Evolutionary conservation across 2,888 invertebrate genomes (phyloP).

Genomic region (Patella ulyssiponensis): DNA sequence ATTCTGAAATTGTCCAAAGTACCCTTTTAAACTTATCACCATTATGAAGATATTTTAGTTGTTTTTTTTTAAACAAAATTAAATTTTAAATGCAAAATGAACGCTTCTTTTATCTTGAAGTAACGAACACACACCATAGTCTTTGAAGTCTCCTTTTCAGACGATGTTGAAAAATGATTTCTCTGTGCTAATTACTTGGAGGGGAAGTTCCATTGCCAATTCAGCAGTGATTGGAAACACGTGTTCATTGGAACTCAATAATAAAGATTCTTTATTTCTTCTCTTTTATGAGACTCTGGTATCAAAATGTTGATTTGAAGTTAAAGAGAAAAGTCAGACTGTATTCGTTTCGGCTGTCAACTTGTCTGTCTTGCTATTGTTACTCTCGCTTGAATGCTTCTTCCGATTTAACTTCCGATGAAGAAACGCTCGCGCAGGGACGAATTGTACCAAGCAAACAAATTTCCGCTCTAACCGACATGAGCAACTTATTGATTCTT

Average conservation of each 20-base stretch:
- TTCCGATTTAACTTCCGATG: constrained; percentile 26
- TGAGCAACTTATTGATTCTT: constrained; percentile 5
- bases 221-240: background rate
- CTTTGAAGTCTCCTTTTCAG: too few relatives aligned
- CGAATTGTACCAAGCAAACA: constrained; percentile 10
- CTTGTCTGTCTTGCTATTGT: constrained; percentile 23
- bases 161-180: too few relatives aligned
- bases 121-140: too few relatives aligned
- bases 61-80: too few relatives aligned
- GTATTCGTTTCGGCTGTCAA: constrained; percentile 9
- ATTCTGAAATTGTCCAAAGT: too few relatives aligned
- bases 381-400: constrained; percentile 19
- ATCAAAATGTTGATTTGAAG: constrained; percentile 8
- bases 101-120: too few relatives aligned
- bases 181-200: background rate
- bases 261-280: background rate
- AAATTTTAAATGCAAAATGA: too few relatives aligned
- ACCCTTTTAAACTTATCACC: too few relatives aligned
- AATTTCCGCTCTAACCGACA: constrained; percentile 12
- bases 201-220: background rate
- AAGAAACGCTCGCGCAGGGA: background rate
- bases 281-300: background rate
- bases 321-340: background rate
- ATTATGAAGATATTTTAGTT: too few relatives aligned
- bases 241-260: constrained; percentile 2